Conservation (phyloP, 2,888 invertebrate genomes). For the Diarsia brunnea region DNA sequence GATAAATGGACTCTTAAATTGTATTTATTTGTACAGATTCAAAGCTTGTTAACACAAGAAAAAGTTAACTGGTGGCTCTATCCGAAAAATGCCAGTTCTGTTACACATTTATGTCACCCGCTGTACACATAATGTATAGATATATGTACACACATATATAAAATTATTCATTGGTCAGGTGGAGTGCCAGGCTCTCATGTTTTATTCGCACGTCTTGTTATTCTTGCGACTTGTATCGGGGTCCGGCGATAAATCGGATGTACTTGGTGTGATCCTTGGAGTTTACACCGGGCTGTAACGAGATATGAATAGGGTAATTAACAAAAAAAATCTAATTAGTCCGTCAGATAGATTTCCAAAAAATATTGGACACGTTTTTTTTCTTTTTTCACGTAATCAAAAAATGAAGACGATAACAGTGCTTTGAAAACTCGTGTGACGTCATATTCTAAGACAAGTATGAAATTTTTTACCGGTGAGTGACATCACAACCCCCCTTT, state of each 20-base stretch:
- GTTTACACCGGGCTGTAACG: slow-evolving; percentile 38
- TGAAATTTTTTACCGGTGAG: too few species aligned
- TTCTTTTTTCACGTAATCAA: too few species aligned
- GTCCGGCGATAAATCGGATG: slow-evolving; percentile 57
- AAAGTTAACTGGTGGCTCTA: neutral
- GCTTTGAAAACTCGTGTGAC: too few species aligned
- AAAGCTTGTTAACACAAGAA: neutral
- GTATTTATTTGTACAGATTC: neutral
- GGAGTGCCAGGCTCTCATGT: slow-evolving; percentile 60
- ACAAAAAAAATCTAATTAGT: too few species aligned
- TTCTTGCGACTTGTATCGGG: slow-evolving; percentile 33
- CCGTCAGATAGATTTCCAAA: too few species aligned
- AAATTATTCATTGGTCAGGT: slow-evolving; percentile 69
- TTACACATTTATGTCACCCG: neutral
- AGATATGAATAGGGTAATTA: too few species aligned
- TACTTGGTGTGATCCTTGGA: slow-evolving; percentile 22
- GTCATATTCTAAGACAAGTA: too few species aligned
- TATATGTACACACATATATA: slow-evolving; percentile 17
- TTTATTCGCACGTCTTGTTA: slow-evolving; percentile 65
- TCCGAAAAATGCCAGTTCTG: neutral
- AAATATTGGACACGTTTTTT: too few species aligned
- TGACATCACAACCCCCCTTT: too few species aligned
- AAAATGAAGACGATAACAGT: too few species aligned
- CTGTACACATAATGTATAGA: neutral
- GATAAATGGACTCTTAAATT: too few species aligned